Base-by-base conservation (phyloP, 92 coral and sea anemone species). In the Epizoanthus stellaris region DNA sequence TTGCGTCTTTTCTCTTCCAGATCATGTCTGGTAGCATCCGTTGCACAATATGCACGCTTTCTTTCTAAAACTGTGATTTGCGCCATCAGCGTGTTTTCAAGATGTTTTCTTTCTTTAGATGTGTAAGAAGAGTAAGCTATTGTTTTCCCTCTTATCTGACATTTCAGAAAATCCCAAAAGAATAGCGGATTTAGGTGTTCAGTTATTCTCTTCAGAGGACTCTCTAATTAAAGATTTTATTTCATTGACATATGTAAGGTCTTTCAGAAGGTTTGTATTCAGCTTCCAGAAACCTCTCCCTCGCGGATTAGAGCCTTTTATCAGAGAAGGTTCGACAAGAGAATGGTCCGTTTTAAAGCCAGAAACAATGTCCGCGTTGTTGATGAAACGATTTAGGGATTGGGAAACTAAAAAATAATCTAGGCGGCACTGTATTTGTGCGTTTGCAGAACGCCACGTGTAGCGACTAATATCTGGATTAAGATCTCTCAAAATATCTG, bases 331-430 rank as follows among this genome's bases (percentile, higher is more conserved):
- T 13, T 15, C 66, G 2, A 61, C 20, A 23, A 23, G 25, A 23
- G 83, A 77, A 67, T 30, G 71, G 47, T 77, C 65, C 6, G 81
- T 54, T 23, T 76, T 54, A 58, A 76, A 54, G 64, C 42, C 64
- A 23, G 81, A 66, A 76, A 34, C 6, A 52, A 59, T 57, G 42
- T 77, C 47, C 23, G 68, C 62, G 30, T 57, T 67, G 5, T n/a
- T 80, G 6, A 19, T 19, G 7, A n/a, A 43, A 42, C 58, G 25
- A 63, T 67, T 69, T 53, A 23, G 56, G 56, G 71, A 67, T 53
- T 72, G 30, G 73, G 79, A 10, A 68, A 77, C 20, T 39, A 77
- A 30, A 58, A 23, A 70, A 21, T 70, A 70, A 10, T 70, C 75
- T 23, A 23, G 25, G 25, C 25, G 25, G 25, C 25, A 23, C 25